Evolutionary conservation across 2,888 invertebrate genomes (phyloP), one percentile per base, ranked within the genome.

Genomic region (Tachina fera): DNA sequence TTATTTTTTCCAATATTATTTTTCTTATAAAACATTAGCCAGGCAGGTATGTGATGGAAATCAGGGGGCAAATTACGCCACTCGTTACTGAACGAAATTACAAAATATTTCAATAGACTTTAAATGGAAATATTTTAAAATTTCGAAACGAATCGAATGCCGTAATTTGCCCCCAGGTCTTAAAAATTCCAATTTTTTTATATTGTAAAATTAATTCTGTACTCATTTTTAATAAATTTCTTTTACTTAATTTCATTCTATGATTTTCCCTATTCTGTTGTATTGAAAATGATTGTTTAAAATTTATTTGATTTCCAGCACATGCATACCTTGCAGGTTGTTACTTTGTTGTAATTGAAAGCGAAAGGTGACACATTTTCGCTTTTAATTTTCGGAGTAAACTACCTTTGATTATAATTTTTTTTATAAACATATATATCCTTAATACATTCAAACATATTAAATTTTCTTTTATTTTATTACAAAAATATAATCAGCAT

Each of bases 401-500:
- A 3, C 5, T 31, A 31, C 31, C 14, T 58, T 39, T n/a, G 60
- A 60, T n/a, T 60, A 60, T 39, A n/a, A n/a, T 58, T 31, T 14
- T 22, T 39, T 47, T 61, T 43, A 31, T n/a, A 39, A 41, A 31
- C 31, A 31, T 31, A 31, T 31, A 31, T 53, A 53, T 16, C 47
- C 60, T 60, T 13, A 71, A 47, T 39, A 49, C 22, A 31, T 31
- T 53, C 3, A 63, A 53, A 39, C 13, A 60, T 68, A 49, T 49
- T 22, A 9, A 41, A 67, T 47, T 47, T 47, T 51, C 10, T 41
- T 45, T 41, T 14, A 41, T 47, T 79, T 49, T 61, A 51, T 51
- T 53, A 56, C 41, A 56, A 53, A 43, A 41, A 19, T 63, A 16
- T 53, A 49, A 67, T 53, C 31, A 39, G n/a, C 58, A 45, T 56